phyloP scores from a whole-genome alignment of 2,113 vertebrate genomes.

The Neolamprologus tretocephalus region DNA sequence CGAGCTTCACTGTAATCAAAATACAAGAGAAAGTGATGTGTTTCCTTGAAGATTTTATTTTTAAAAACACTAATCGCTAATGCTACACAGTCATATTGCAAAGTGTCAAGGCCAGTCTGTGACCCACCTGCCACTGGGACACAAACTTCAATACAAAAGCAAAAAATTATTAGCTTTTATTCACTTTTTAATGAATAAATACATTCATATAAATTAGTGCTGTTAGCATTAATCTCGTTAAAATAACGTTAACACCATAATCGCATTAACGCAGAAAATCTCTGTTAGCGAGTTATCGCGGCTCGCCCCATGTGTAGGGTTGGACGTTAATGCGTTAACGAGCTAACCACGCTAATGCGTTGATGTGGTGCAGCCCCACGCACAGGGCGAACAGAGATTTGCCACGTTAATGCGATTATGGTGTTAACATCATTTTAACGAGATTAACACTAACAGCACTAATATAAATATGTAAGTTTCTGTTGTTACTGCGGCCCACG shows the following conservation, averaged over 20 bases:
- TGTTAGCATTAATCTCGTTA: rapidly evolving
- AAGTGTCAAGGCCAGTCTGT: neutral
- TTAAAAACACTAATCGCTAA: rapidly evolving
- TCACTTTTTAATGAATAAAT: neutral
- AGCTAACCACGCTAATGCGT: rapidly evolving
- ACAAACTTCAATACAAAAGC: neutral
- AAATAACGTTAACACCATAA: neutral
- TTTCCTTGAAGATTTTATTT: neutral
- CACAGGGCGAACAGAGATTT: neutral
- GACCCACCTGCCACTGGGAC: neutral
- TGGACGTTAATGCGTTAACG: neutral
- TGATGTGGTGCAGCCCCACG: neutral
- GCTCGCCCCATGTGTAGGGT: rapidly evolving
- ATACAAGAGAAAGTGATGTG: neutral
- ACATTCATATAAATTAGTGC: rapidly evolving
- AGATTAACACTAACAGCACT: neutral
- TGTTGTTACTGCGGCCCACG: neutral
- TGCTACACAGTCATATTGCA: neutral
- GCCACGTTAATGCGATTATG: rapidly evolving
- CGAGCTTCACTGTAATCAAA: neutral
- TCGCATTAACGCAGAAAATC: neutral
- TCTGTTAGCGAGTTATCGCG: neutral
- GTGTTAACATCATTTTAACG: neutral
- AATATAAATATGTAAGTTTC: neutral
- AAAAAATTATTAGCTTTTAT: neutral